Evolutionary conservation across 2,888 invertebrate species (phyloP).

Genomic region (Megalurothrips usitatus): DNA sequence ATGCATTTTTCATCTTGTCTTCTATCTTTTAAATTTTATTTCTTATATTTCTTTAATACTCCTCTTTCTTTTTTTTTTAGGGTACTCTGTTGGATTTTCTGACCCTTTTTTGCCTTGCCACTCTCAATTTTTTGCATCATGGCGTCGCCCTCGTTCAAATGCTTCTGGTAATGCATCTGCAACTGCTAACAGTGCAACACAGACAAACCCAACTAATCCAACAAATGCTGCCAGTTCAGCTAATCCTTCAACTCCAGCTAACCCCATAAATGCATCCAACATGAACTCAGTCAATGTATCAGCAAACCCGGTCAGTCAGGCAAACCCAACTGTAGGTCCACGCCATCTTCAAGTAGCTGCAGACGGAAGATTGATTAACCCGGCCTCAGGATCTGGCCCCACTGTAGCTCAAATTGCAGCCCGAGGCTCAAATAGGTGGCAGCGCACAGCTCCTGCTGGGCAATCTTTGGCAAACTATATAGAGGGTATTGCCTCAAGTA

Average conservation of each 20-base stretch:
- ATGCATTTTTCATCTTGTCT: neutral
- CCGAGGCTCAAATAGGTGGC: no score
- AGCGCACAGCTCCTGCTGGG: no score
- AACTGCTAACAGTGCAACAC: constrained; percentile 19
- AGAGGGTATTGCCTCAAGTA: no score
- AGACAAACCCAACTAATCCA: neutral
- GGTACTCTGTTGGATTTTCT: neutral
- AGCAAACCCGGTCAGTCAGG: no score
- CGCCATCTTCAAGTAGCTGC: no score
- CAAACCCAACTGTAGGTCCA: no score
- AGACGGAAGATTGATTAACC: no score
- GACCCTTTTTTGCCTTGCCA: constrained; percentile 16
- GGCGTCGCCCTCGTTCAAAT: neutral
- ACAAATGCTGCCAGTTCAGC: neutral
- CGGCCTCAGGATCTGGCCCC: no score
- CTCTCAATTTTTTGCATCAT: constrained; percentile 4
- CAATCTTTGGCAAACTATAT: no score
- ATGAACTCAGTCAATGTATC: no score
- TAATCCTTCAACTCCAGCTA: neutral
- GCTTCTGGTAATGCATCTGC: neutral
- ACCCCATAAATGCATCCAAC: no score
- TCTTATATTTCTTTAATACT: neutral
- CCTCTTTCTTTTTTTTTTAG: neutral
- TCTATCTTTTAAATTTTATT: neutral
- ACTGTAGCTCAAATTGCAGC: no score